Conservation (phyloP, 1,140 invertebrate species). For the Caenorhabditis tropicalis region DNA sequence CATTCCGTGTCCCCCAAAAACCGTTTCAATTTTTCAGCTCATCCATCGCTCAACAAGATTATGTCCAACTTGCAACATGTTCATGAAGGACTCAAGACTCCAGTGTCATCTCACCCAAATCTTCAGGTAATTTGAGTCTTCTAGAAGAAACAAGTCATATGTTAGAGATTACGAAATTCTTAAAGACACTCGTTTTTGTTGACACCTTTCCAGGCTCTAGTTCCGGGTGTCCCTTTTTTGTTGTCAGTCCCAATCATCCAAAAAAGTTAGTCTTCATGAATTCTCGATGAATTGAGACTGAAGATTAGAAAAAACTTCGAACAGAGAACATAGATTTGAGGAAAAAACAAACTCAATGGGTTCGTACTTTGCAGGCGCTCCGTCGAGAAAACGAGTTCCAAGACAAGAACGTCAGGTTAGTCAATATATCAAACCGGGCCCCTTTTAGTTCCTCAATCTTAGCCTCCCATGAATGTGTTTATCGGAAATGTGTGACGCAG, state of each 20-base stretch:
- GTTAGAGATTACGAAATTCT: constrained; percentile 24
- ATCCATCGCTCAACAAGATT: constrained; percentile 51
- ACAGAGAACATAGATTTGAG: background rate
- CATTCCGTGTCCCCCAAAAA: background rate
- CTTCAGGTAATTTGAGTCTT: constrained; percentile 29
- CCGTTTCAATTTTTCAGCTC: constrained; percentile 32
- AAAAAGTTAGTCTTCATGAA: background rate
- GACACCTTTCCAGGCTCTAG: background rate
- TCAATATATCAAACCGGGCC: background rate
- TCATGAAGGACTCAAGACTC: constrained; percentile 30
- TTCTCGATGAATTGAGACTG: background rate
- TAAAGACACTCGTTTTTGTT: background rate
- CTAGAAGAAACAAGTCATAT: background rate
- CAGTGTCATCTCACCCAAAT: constrained; percentile 35
- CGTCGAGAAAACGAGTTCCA: constrained; percentile 34
- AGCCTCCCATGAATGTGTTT: constrained; percentile 33
- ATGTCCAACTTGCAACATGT: constrained; percentile 45
- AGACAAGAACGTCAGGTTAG: constrained; percentile 27
- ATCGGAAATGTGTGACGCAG: constrained; percentile 30
- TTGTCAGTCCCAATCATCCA: background rate
- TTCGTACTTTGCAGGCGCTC: constrained; percentile 37
- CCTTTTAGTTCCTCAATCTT: constrained; percentile 5
- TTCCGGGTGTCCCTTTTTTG: constrained; percentile 10
- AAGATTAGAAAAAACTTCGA: background rate
- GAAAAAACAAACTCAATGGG: background rate